Evolutionary conservation across 2,797 vertebrate genomes (phyloP), one percentile per base, ranked within the genome.

Genomic region (Rhyacichthys aspro): DNA sequence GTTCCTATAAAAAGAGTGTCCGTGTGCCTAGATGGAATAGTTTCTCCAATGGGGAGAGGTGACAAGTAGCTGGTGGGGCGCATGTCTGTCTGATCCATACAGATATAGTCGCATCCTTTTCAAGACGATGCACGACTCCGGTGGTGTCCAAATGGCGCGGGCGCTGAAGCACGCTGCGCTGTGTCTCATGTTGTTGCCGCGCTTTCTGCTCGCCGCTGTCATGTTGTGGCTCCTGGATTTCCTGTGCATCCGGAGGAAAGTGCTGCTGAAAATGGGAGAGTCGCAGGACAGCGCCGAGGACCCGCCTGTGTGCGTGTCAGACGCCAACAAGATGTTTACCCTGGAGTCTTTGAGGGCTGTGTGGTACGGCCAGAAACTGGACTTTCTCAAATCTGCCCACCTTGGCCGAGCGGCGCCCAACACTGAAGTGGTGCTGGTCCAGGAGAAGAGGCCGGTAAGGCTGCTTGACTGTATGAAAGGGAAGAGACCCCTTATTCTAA

Each of bases 201-300:
- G 96, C 61, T 99, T 98, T 92, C 92, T 98, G 5, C 84, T 96
- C 89, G 94, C 96, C 16, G 97, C 96, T 47, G 85, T 95, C 90
- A 93, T 95, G 94, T 93, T 99, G 48, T 98, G 96, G 95, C 91
- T 99, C 14, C 91, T 99, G 74, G 98, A 99, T 83, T 98, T 98
- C 87, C 87, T 96, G 74, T 99, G 96, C 89, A 96, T 99, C 67
- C 85, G 98, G 48, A 95, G 93, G 87, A 96, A 95, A 89, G 87
- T 98, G 81, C 84, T 99, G 76, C 83, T 89, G 81, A 84, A 88
- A 82, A 83, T 92, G 88, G 85, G 85, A 3, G 87, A 89, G 57
- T 39, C 42, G 33, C 86, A 81, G 59, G 83, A 88, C 57, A 43
- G 92, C 54, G 77, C 87, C 14, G 97, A 98, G 79, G 97, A 98